These are phyloP conservation scores for Tenthredo livida DNA, from an alignment of 2,888 invertebrate genomes.

Conservation along the genomic window DNA sequence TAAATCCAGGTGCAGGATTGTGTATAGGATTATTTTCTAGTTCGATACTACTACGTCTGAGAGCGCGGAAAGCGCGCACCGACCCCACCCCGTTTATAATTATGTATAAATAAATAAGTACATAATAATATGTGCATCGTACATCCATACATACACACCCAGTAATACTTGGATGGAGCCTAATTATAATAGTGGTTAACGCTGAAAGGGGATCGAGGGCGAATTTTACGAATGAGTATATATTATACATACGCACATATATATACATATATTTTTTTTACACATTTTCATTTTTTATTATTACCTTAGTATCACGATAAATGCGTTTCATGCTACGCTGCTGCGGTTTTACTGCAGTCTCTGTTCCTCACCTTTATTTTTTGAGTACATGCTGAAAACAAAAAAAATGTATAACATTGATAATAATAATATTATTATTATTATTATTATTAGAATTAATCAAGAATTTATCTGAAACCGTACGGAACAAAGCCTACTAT, in stretches of 20 bases:
- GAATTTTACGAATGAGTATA: conserved; percentile 25
- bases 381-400: background rate
- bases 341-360: background rate
- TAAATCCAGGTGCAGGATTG: conserved; percentile 25
- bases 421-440: conserved; percentile 2
- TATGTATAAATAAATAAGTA: background rate
- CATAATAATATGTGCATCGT: background rate
- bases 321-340: background rate
- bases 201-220: background rate
- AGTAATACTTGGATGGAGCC: background rate
- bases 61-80: background rate
- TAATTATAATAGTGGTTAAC: background rate
- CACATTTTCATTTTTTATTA: conserved; percentile 14
- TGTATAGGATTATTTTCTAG: conserved; percentile 32
- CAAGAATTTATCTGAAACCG: background rate
- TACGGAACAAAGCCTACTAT: background rate
- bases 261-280: conserved; percentile 20
- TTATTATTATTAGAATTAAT: background rate
- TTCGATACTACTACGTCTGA: conserved; percentile 14
- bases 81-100: background rate
- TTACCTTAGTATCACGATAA: background rate
- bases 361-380: background rate
- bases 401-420: background rate
- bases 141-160: background rate
- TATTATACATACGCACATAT: conserved; percentile 9